phyloP scores from a whole-genome alignment of 2,888 invertebrate species.

The Balanococcus diminutus region DNA sequence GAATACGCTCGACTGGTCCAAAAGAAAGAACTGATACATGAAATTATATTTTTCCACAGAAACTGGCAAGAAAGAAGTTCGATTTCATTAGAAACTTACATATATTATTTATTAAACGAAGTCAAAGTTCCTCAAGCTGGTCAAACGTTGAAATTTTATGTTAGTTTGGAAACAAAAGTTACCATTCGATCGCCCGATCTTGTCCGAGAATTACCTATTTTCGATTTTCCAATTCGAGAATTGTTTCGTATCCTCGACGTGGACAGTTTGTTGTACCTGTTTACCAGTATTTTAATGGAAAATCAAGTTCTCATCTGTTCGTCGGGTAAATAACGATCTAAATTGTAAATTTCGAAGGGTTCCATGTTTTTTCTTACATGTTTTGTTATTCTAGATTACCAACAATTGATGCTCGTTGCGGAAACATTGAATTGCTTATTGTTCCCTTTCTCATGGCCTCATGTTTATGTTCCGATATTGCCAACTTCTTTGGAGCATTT shows the following conservation, averaged over 20 bases:
- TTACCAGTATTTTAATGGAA: constrained; percentile 93
- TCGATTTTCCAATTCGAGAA: constrained; percentile 89
- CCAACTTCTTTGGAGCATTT: constrained; percentile 95
- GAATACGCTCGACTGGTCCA: neutral
- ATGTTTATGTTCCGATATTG: constrained; percentile 97
- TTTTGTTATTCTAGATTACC: constrained; percentile 72
- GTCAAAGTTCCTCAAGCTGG: constrained; percentile 89
- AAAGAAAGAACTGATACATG: neutral
- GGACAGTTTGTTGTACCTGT: constrained; percentile 89
- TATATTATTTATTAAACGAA: constrained; percentile 94
- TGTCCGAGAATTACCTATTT: constrained; percentile 85
- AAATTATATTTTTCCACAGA: constrained; percentile 53
- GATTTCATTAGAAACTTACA: constrained; percentile 88
- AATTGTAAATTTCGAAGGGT: neutral
- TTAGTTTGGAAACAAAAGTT: constrained; percentile 61
- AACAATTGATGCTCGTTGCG: constrained; percentile 94
- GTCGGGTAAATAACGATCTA: constrained; percentile 69
- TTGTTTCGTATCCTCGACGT: constrained; percentile 89
- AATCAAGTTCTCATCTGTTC: constrained; percentile 95
- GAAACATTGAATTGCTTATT: constrained; percentile 89
- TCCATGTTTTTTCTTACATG: neutral
- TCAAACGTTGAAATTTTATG: constrained; percentile 70
- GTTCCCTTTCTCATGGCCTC: constrained; percentile 97
- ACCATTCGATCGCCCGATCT: constrained; percentile 77
- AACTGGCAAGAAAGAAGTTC: constrained; percentile 64